Conservation (phyloP, 2,888 invertebrate genomes). For the Agrochola circellaris region DNA sequence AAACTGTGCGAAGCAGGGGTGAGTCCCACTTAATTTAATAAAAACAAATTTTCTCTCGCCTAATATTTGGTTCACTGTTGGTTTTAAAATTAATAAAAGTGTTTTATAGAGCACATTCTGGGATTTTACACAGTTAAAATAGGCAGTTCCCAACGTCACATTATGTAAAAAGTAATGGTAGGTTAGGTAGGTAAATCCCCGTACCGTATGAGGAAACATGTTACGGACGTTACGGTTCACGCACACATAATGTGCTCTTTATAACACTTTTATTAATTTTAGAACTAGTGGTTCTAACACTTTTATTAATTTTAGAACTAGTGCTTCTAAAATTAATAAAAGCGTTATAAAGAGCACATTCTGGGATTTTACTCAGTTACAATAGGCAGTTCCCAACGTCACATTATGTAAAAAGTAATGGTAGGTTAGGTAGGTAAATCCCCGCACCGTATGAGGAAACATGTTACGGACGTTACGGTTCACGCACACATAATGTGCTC, state of each 20-base stretch:
- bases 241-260: too few relatives aligned
- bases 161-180: not conserved
- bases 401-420: not conserved
- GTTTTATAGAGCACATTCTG: not conserved
- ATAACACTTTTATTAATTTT: too few relatives aligned
- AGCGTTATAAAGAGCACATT: not conserved
- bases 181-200: slow-evolving; percentile 38
- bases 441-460: slow-evolving; percentile 34
- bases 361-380: slow-evolving; percentile 12
- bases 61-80: too few relatives aligned
- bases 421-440: slow-evolving; percentile 32
- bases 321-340: not conserved
- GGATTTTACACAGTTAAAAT: slow-evolving; percentile 14
- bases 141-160: not conserved
- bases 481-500: too few relatives aligned
- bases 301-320: too few relatives aligned
- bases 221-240: slow-evolving; percentile 13
- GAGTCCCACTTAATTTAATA: too few relatives aligned
- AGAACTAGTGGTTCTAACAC: too few relatives aligned
- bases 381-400: not conserved
- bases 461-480: not conserved
- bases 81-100: not conserved
- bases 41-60: too few relatives aligned
- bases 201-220: slow-evolving; percentile 26
- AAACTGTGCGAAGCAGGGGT: too few relatives aligned